Evolutionary conservation across 1,140 invertebrate species (phyloP).

Genomic region (Drosophila watanabei): DNA sequence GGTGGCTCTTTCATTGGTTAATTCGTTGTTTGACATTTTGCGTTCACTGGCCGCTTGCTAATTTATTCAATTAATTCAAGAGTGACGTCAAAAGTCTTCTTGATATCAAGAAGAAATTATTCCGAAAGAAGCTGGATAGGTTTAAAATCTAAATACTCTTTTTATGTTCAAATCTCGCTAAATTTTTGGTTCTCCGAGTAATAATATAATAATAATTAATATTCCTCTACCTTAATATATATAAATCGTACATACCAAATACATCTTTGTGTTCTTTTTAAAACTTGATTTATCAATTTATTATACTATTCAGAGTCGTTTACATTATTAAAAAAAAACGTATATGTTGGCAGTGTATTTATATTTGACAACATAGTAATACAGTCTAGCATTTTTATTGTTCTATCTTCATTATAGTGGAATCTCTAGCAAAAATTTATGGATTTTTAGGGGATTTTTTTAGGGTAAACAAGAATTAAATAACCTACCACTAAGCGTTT

Average conservation of each 20-base stretch:
- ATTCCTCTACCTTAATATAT: not conserved
- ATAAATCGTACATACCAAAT: not conserved
- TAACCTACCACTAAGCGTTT: constrained; percentile 1
- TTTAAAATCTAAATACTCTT: constrained; percentile 1
- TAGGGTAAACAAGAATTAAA: constrained; percentile 6
- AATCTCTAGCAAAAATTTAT: constrained; percentile 16
- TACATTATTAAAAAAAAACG: not conserved
- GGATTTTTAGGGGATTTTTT: constrained; percentile 20
- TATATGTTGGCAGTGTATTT: constrained; percentile 6
- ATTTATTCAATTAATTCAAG: constrained; percentile 59
- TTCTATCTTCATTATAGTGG: constrained; percentile 8
- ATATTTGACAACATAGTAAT: not conserved
- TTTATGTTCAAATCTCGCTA: not conserved
- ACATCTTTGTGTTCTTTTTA: not conserved
- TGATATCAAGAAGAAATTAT: constrained; percentile 47
- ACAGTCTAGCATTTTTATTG: constrained; percentile 5
- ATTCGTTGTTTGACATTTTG: constrained; percentile 67
- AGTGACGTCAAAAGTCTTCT: constrained; percentile 50
- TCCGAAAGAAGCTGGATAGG: not conserved
- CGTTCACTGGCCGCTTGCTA: constrained; percentile 29
- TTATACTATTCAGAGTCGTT: not conserved
- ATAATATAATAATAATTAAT: no score
- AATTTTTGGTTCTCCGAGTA: no score
- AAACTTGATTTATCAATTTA: not conserved
- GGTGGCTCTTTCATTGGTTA: constrained; percentile 55